Percentiles rank a stretch among this genome's conserved stretches.
phyloP scores from a whole-genome alignment of 1,140 invertebrate genomes.

The Ceratosolen solmsi region DNA sequence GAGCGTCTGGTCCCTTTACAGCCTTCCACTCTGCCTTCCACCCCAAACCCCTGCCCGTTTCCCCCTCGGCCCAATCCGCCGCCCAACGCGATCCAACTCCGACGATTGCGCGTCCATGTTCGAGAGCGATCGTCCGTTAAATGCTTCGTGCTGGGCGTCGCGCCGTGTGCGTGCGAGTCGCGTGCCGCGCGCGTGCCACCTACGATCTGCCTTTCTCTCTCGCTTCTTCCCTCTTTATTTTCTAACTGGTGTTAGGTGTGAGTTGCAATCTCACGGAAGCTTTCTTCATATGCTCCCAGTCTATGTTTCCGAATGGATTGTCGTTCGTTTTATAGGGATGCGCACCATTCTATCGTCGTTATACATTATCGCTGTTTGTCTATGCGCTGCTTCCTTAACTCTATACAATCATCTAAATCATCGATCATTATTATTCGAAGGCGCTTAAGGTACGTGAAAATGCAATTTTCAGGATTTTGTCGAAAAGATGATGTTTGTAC shows the following conservation, averaged over 20 bases:
- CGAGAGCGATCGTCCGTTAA: conserved; percentile 73
- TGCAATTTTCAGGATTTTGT: no score
- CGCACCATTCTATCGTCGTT: no score
- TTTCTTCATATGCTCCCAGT: not conserved
- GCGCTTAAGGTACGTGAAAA: no score
- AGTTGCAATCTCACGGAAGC: not conserved
- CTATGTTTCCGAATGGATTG: not conserved
- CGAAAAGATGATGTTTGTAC: no score
- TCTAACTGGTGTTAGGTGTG: not conserved
- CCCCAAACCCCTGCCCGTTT: not conserved
- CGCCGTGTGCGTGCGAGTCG: conserved; percentile 68
- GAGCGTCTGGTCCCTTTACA: no score
- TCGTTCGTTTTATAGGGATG: not conserved
- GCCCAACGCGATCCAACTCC: not conserved
- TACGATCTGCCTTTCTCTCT: conserved; percentile 27
- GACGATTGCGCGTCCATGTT: conserved; percentile 65
- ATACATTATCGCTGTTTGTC: no score
- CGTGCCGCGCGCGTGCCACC: conserved; percentile 60
- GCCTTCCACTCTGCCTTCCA: no score
- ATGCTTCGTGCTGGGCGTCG: conserved; percentile 66
- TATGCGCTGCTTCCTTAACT: no score
- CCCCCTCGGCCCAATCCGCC: not conserved
- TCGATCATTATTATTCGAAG: no score
- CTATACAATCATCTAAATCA: no score
- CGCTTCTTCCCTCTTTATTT: conserved; percentile 25